These are phyloP conservation scores for Drosophila prosaltans DNA, from an alignment of 1,140 invertebrate genomes.

Conservation along the genomic window DNA sequence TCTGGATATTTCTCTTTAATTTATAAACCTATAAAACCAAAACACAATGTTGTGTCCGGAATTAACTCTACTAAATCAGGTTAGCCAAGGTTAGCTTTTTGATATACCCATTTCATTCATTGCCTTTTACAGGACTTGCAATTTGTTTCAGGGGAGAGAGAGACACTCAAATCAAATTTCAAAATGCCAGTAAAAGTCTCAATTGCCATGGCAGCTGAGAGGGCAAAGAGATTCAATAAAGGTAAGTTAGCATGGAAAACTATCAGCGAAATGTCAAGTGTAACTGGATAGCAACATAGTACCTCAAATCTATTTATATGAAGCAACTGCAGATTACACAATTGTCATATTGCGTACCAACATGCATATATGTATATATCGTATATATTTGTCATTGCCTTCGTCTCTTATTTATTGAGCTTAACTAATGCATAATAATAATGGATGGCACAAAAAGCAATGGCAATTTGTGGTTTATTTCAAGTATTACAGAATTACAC, in stretches of 20 bases:
- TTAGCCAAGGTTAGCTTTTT: no score
- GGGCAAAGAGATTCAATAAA: not conserved
- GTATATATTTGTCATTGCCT: not conserved
- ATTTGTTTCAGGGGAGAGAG: no score
- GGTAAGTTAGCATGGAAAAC: not conserved
- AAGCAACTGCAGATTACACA: not conserved
- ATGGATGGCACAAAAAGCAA: constrained; percentile 40
- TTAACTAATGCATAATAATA: constrained; percentile 64
- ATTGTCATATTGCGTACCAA: constrained; percentile 25
- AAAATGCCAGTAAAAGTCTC: not conserved
- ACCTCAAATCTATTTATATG: not conserved
- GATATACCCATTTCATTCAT: no score
- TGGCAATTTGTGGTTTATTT: not conserved
- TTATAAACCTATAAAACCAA: not conserved
- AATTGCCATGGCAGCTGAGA: not conserved
- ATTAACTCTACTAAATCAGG: no score
- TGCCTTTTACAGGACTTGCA: not conserved
- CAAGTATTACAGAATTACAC: constrained; percentile 4
- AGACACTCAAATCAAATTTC: not conserved
- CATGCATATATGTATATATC: not conserved
- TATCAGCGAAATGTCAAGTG: constrained; percentile 16
- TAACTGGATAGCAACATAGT: constrained; percentile 9
- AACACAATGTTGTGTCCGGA: no score
- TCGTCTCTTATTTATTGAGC: constrained; percentile 37
- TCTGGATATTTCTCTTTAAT: not conserved